These are phyloP conservation scores for Camponotus floridanus DNA, from an alignment of 1,140 invertebrate genomes.

Conservation along the genomic window DNA sequence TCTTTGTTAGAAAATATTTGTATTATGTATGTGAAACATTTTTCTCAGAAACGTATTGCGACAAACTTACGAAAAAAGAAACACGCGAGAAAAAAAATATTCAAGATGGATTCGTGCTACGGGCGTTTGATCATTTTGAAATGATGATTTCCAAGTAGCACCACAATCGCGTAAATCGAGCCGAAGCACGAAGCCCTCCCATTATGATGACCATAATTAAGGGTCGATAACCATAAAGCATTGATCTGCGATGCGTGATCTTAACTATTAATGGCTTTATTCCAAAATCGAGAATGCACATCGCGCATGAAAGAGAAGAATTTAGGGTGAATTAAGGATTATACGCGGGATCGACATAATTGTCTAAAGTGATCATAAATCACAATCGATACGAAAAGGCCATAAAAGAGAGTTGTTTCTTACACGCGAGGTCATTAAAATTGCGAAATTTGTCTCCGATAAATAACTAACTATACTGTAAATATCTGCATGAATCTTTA, in stretches of 20 bases:
- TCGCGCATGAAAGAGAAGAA: conserved; percentile 27
- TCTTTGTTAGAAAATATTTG: conserved; percentile 10
- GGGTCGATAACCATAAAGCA: conserved; percentile 48
- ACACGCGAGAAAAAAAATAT: conserved; percentile 41
- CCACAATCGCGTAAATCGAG: not conserved
- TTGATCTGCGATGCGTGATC: conserved; percentile 37
- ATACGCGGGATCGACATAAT: conserved; percentile 19
- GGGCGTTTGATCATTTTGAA: conserved; percentile 10
- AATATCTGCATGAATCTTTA: not conserved
- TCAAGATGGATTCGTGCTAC: conserved; percentile 38
- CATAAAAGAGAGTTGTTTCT: not conserved
- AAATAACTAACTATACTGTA: not conserved
- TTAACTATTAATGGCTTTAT: conserved; percentile 62
- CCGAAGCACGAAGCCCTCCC: conserved; percentile 4
- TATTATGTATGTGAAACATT: not conserved
- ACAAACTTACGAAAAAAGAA: conserved; percentile 7
- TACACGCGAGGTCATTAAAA: no score
- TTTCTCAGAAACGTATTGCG: not conserved
- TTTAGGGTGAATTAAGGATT: conserved; percentile 3
- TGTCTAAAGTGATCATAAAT: conserved; percentile 13
- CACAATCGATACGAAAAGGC: not conserved
- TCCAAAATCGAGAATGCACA: not conserved
- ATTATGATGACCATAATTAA: conserved; percentile 63
- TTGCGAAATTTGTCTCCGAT: not conserved
- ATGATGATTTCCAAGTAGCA: conserved; percentile 14